Conservation (phyloP, 2,113 vertebrate genomes). For the Eudorcas thomsonii region DNA sequence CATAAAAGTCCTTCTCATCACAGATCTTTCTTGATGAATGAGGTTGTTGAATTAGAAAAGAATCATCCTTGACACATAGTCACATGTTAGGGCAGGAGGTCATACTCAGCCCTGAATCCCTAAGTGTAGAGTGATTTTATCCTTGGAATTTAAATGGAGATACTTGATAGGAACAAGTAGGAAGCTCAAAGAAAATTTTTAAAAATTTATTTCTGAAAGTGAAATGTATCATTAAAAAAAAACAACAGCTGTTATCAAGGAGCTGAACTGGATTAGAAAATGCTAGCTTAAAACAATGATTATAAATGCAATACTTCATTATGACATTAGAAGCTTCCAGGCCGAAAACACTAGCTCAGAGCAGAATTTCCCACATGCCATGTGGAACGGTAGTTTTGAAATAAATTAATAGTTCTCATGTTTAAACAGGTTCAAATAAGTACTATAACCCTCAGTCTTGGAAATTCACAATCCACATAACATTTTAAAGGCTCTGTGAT, state of each 20-base stretch:
- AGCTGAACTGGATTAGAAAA: conserved; percentile 74
- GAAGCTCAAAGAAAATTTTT: conserved; percentile 57
- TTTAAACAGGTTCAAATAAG: background rate
- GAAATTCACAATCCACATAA: background rate
- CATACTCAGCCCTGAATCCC: conserved; percentile 17
- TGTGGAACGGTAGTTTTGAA: conserved; percentile 1
- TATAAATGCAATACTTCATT: conserved; percentile 73
- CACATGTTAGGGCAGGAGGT: conserved; percentile 11
- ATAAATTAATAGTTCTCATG: conserved; percentile 8
- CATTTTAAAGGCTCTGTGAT: background rate
- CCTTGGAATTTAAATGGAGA: conserved; percentile 64
- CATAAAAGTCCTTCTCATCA: background rate
- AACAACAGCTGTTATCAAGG: conserved; percentile 80
- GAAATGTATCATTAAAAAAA: conserved; percentile 77
- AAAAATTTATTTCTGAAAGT: conserved; percentile 63
- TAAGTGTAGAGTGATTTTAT: conserved; percentile 42
- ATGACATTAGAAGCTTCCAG: conserved; percentile 60
- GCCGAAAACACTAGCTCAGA: background rate
- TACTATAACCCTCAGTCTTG: background rate
- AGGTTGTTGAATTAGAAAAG: conserved; percentile 24
- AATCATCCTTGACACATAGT: background rate
- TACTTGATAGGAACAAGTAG: conserved; percentile 49
- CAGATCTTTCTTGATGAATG: conserved; percentile 12
- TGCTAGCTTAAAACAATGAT: conserved; percentile 73
- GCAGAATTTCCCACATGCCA: conserved; percentile 8